These are phyloP conservation scores for Aspidapion aeneum DNA, from an alignment of 2,888 invertebrate species.

Conservation along the genomic window DNA sequence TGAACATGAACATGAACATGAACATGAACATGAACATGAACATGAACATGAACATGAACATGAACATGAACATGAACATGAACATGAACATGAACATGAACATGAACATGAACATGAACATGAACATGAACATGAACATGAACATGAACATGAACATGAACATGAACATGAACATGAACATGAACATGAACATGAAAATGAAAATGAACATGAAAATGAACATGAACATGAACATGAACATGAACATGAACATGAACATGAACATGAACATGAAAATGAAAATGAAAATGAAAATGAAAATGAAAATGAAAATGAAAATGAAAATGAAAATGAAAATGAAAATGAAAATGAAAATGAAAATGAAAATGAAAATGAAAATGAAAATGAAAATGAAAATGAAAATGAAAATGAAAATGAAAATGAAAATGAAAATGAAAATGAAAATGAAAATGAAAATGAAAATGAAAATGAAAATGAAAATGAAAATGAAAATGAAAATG, in stretches of 20 bases:
- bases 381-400: too few relatives aligned
- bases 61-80: background rate
- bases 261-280: background rate
- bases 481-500: too few relatives aligned
- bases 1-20: background rate
- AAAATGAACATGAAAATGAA: conserved; percentile 5
- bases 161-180: conserved; percentile 4
- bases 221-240: conserved; percentile 4
- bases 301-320: too few relatives aligned
- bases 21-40: background rate
- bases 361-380: too few relatives aligned
- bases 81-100: conserved; percentile 5
- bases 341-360: too few relatives aligned
- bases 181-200: background rate
- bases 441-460: too few relatives aligned
- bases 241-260: conserved; percentile 4
- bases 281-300: background rate
- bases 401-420: too few relatives aligned
- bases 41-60: background rate
- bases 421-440: too few relatives aligned
- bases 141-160: conserved; percentile 4
- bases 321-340: too few relatives aligned
- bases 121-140: conserved; percentile 6
- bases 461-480: too few relatives aligned
- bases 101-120: conserved; percentile 3